Evolutionary conservation across 2,888 invertebrate species (phyloP).

Genomic region (Minunthozetes semirufus): DNA sequence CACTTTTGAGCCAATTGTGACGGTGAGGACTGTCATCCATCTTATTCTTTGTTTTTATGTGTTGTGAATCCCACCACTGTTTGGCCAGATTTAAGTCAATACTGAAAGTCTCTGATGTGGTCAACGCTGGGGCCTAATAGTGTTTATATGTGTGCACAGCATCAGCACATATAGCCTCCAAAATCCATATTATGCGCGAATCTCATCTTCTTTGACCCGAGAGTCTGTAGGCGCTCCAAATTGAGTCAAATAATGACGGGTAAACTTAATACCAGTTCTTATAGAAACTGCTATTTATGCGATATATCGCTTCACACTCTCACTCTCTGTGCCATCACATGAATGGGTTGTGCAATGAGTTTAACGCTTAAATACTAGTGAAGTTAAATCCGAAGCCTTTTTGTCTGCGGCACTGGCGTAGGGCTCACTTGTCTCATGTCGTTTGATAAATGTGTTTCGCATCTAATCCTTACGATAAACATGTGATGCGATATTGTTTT

Average conservation of each 20-base stretch:
- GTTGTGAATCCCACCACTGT: too few relatives aligned
- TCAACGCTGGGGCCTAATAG: too few relatives aligned
- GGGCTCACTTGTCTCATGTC: neutral
- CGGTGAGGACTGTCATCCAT: slow-evolving; percentile 1
- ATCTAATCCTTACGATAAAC: slow-evolving; percentile 19
- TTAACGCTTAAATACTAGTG: neutral
- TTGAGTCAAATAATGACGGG: neutral
- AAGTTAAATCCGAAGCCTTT: neutral
- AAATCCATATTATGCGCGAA: too few relatives aligned
- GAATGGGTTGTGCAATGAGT: neutral
- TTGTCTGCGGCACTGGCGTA: neutral
- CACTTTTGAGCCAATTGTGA: neutral
- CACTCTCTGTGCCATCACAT: slow-evolving; percentile 1
- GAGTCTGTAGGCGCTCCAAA: neutral
- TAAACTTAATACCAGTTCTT: neutral
- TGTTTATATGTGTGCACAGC: too few relatives aligned
- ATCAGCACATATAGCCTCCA: neutral
- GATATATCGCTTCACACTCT: neutral
- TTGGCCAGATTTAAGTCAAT: too few relatives aligned
- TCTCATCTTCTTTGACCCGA: too few relatives aligned
- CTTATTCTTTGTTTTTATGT: neutral
- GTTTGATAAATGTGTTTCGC: slow-evolving; percentile 19
- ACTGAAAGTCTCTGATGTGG: too few relatives aligned
- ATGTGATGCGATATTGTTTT: slow-evolving; percentile 21
- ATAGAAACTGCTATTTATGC: neutral